Conservation (phyloP, 1,140 invertebrate species). For the Watersipora subatra region DNA sequence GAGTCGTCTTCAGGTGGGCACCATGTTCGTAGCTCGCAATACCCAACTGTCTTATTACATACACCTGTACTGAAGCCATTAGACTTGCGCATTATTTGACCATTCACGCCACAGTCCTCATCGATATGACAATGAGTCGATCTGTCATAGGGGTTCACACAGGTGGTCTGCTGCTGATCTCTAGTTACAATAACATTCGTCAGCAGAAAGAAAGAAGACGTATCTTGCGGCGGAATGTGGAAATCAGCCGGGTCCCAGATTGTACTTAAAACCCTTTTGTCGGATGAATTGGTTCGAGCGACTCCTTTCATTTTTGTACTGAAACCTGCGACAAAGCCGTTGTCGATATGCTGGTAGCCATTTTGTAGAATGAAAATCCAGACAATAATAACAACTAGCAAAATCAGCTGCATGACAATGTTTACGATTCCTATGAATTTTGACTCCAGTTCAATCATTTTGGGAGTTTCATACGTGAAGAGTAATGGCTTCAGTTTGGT, state of each 20-base stretch:
- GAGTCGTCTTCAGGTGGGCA: background rate
- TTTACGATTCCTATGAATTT: slow-evolving; percentile 7
- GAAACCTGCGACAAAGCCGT: background rate
- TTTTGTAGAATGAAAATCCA: slow-evolving; percentile 11
- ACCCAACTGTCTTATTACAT: too few relatives aligned
- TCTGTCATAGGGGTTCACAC: too few relatives aligned
- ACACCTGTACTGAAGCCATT: too few relatives aligned
- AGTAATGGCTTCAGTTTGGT: too few relatives aligned
- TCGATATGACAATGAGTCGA: too few relatives aligned
- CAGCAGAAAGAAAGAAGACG: slow-evolving; percentile 46
- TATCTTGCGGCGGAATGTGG: slow-evolving; percentile 33
- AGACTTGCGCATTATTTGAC: too few relatives aligned
- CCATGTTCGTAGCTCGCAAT: background rate
- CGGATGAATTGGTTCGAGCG: slow-evolving; percentile 1
- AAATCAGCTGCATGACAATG: slow-evolving; percentile 6
- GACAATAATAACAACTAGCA: slow-evolving; percentile 4
- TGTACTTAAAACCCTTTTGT: background rate
- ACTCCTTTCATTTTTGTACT: slow-evolving; percentile 10
- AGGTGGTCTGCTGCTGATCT: slow-evolving; percentile 37
- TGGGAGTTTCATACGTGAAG: slow-evolving; percentile 9
- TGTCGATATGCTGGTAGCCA: slow-evolving; percentile 10
- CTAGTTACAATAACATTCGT: slow-evolving; percentile 47
- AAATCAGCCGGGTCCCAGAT: slow-evolving; percentile 13
- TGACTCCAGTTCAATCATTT: slow-evolving; percentile 8
- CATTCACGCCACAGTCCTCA: too few relatives aligned